A percentile compares a stretch with the other conserved stretches of the same genome.
Evolutionary conservation across 2,113 vertebrate genomes (phyloP).

Genomic region (Uropsilus gracilis): DNA sequence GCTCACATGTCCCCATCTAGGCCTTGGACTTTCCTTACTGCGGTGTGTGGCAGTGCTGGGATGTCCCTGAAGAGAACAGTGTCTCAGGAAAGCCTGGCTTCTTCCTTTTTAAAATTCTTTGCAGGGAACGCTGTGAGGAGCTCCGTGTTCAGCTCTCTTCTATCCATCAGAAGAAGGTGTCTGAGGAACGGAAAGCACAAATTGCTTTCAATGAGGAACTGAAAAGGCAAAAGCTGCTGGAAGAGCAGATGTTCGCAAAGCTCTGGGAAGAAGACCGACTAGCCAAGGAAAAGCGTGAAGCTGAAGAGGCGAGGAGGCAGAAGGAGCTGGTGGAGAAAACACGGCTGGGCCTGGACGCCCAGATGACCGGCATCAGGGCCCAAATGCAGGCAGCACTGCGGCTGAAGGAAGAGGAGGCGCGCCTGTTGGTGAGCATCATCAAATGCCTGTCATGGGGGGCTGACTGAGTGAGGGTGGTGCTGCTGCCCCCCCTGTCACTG

Average conservation of each 20-base stretch:
- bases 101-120: not conserved
- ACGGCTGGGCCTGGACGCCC: slow-evolving; percentile 72
- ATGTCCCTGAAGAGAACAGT: not conserved
- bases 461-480: fast-evolving
- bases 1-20: not conserved
- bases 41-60: not conserved
- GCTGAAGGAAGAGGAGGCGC: slow-evolving; percentile 88
- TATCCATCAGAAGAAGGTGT: slow-evolving; percentile 80
- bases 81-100: not conserved
- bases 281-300: slow-evolving; percentile 87
- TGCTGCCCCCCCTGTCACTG: too few species aligned
- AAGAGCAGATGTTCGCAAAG: slow-evolving; percentile 85
- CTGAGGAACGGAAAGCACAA: slow-evolving; percentile 86
- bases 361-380: slow-evolving; percentile 77
- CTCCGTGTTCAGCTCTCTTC: slow-evolving; percentile 78
- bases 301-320: slow-evolving; percentile 39
- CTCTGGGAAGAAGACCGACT: slow-evolving; percentile 89
- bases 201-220: slow-evolving; percentile 82
- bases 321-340: slow-evolving; percentile 66
- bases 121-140: slow-evolving; percentile 89
- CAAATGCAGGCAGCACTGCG: slow-evolving; percentile 72
- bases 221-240: slow-evolving; percentile 77
- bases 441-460: fast-evolving
- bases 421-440: slow-evolving; percentile 84
- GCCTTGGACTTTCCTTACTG: not conserved